phyloP scores from a whole-genome alignment of 2,113 vertebrate species.

The Psephotus haematonotus region DNA sequence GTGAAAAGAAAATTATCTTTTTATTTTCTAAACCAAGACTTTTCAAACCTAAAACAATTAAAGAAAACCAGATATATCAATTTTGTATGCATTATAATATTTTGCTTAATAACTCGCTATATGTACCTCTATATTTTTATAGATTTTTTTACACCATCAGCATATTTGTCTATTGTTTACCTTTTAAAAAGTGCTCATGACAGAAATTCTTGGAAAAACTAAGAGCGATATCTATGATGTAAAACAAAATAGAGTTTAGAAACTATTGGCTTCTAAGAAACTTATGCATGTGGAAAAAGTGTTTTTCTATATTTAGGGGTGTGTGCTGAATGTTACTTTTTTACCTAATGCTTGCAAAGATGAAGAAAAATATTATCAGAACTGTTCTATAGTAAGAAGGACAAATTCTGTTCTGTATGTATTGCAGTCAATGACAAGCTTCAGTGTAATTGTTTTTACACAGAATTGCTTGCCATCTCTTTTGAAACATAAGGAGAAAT shows the following conservation, averaged over 20 bases:
- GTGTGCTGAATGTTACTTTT: rapidly evolving
- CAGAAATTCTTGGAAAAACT: neutral
- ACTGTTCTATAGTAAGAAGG: neutral
- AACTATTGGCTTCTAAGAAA: neutral
- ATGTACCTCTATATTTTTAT: neutral
- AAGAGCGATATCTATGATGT: neutral
- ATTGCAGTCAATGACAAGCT: neutral
- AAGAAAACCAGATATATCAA: neutral
- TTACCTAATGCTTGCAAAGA: neutral
- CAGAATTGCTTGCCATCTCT: neutral
- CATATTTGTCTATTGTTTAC: neutral
- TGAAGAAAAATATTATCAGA: neutral
- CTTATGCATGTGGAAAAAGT: neutral
- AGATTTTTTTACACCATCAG: neutral
- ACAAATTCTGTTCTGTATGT: neutral
- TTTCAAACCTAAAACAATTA: neutral
- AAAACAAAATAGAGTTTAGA: neutral
- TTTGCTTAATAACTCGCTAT: neutral
- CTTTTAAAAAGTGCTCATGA: neutral
- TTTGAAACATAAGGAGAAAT: neutral
- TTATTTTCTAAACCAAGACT: neutral
- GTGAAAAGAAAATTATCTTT: conserved; percentile 17
- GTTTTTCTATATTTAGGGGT: neutral
- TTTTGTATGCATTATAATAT: neutral
- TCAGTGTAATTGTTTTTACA: neutral